Conservation (phyloP, 2,888 invertebrate species). For the Drosophila leonis region DNA sequence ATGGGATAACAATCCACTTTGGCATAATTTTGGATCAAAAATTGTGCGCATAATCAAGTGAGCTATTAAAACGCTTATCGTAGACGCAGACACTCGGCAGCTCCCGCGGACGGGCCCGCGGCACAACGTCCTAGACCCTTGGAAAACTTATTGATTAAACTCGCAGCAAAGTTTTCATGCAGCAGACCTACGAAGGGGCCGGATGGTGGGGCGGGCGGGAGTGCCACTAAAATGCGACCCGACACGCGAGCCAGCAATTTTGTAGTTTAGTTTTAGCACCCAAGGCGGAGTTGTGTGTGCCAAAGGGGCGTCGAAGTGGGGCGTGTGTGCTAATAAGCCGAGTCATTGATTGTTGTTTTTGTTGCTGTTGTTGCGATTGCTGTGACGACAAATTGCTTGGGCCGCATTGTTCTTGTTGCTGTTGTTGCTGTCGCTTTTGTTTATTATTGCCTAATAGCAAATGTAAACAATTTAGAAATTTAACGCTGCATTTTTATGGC, state of each 20-base stretch:
- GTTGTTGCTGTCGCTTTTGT: conserved; percentile 31
- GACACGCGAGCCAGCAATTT: conserved; percentile 78
- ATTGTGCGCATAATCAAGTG: conserved; percentile 54
- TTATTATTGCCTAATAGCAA: conserved; percentile 65
- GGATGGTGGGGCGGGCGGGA: not conserved
- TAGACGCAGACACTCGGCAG: conserved; percentile 19
- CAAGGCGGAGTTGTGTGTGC: conserved; percentile 44
- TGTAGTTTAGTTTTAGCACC: conserved; percentile 76
- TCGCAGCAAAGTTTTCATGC: conserved; percentile 48
- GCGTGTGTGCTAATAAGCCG: conserved; percentile 66
- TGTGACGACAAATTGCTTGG: conserved; percentile 54
- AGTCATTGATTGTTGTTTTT: conserved; percentile 54
- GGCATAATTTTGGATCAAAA: conserved; percentile 68
- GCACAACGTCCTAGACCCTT: conserved; percentile 46
- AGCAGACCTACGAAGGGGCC: not conserved
- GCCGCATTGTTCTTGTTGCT: conserved; percentile 16
- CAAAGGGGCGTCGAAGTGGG: conserved; percentile 24
- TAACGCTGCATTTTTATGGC: conserved; percentile 72
- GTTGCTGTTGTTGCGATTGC: conserved; percentile 33
- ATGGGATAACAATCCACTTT: conserved; percentile 66
- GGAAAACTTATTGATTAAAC: conserved; percentile 74
- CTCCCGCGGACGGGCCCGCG: conserved; percentile 25
- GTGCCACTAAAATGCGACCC: conserved; percentile 64
- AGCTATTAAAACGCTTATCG: conserved; percentile 75
- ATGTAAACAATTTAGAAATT: conserved; percentile 77